Base-by-base conservation (phyloP, 2,113 vertebrate genomes). In the Apeltes quadracus region DNA sequence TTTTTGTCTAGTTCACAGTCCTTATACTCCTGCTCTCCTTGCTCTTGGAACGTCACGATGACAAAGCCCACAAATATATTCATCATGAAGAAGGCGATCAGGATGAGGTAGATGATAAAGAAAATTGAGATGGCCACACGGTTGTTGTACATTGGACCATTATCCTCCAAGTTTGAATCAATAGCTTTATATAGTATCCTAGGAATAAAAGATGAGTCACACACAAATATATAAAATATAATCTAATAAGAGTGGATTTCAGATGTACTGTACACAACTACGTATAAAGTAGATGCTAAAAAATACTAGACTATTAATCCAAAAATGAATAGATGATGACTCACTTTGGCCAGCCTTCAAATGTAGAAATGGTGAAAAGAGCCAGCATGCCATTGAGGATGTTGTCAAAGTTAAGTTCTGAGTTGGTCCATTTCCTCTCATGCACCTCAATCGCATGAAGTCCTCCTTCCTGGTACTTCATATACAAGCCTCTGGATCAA, bases 21-120 rank as follows among this genome's bases (percentile, higher is more conserved):
- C 29, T 85, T 79, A 23, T 82, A 85, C 27, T 85, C 84, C n/a
- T 85, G 84, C 38, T 85, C 84, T 56, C 84, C 84, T 38, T 85
- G 84, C 18, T 85, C 84, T 54, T 85, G 84, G 73, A 85, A 85
- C 14, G 84, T 85, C 34, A 85, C 79, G 0, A 85, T 85, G 65
- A 85, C 84, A 4, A 98, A 98, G 61, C 97, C 97, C 78, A 98
- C 96, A 2, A 98, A 98, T 90, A 98, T 98, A 82, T 98, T 98
- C 97, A 98, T 98, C 97, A 98, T 98, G 92, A 98, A 98, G 91
- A 98, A 98, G 69, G 97, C 96, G 8, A 98, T 97, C 74, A 98
- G 95, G 88, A 98, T 97, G 84, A 98, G 95, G 91, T 98, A 98
- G 87, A 95, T 78, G 78, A 98, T 96, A 90, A 97, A 98, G 92